phyloP scores from a whole-genome alignment of 2,797 vertebrate species.

The Enteromius unitaeniatus region DNA sequence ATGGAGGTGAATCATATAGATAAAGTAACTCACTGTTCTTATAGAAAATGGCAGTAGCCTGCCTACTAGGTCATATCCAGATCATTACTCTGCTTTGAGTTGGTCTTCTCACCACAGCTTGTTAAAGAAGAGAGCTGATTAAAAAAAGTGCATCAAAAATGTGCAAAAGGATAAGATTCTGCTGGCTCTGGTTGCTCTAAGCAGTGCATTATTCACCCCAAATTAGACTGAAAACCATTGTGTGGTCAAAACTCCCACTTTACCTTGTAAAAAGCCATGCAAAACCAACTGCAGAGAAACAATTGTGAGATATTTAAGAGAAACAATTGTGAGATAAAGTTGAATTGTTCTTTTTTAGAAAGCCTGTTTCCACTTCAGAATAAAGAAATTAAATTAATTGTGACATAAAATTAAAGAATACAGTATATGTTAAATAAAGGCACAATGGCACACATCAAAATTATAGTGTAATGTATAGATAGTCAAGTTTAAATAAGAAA shows the following conservation, averaged over 20 bases:
- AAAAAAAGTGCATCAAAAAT: not conserved
- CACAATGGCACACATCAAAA: not conserved
- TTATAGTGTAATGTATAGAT: too few species aligned
- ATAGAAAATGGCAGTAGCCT: slow-evolving; percentile 1
- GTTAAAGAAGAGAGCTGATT: not conserved
- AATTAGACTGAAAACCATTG: not conserved
- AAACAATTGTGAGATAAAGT: not conserved
- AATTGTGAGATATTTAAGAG: too few species aligned
- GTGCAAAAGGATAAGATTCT: not conserved
- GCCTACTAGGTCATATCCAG: not conserved
- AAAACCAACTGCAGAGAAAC: not conserved
- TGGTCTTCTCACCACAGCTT: not conserved
- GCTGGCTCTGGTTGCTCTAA: not conserved
- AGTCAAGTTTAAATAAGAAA: too few species aligned
- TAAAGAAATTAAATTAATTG: not conserved
- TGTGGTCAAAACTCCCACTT: not conserved
- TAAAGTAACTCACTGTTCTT: not conserved
- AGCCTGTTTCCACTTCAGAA: not conserved
- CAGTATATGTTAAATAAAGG: not conserved
- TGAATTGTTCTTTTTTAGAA: not conserved
- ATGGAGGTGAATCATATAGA: not conserved
- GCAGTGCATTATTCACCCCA: not conserved
- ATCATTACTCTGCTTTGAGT: not conserved
- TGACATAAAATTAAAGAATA: not conserved
- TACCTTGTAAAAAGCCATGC: not conserved